Evolutionary conservation across 2,113 vertebrate species (phyloP).

Genomic region (Sula dactylatra): DNA sequence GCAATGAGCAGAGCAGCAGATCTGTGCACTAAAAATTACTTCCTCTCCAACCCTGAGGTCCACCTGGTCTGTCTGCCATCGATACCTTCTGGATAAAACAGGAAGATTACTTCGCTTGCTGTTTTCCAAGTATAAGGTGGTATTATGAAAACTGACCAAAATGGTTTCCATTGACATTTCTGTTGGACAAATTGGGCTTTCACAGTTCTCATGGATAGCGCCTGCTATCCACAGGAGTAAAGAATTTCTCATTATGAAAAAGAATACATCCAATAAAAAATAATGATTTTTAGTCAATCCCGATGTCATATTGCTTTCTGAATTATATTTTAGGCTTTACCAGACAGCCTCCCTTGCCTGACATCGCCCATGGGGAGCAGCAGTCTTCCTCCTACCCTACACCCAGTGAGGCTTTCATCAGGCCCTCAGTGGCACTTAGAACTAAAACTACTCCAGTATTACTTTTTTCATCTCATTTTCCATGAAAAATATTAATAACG

Average conservation of each 20-base stretch:
- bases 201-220: not conserved
- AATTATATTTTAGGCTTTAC: not conserved
- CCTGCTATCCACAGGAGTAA: not conserved
- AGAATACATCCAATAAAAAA: not conserved
- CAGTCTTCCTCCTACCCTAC: not conserved
- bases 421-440: not conserved
- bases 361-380: not conserved
- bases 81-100: not conserved
- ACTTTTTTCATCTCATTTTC: conserved; percentile 11
- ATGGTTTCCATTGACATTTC: not conserved
- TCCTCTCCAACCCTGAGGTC: not conserved
- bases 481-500: not conserved
- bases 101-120: not conserved
- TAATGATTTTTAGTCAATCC: not conserved
- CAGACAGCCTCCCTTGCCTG: not conserved
- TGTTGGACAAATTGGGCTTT: not conserved
- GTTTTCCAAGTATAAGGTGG: not conserved
- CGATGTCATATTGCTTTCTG: not conserved
- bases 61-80: not conserved
- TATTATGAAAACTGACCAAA: not conserved
- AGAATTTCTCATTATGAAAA: not conserved
- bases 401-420: not conserved
- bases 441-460: not conserved
- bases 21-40: not conserved
- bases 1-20: not conserved